A percentile compares a stretch with the other conserved stretches of the same genome.
Conservation (phyloP, 2,113 vertebrate species). For the Pongo abelii region DNA sequence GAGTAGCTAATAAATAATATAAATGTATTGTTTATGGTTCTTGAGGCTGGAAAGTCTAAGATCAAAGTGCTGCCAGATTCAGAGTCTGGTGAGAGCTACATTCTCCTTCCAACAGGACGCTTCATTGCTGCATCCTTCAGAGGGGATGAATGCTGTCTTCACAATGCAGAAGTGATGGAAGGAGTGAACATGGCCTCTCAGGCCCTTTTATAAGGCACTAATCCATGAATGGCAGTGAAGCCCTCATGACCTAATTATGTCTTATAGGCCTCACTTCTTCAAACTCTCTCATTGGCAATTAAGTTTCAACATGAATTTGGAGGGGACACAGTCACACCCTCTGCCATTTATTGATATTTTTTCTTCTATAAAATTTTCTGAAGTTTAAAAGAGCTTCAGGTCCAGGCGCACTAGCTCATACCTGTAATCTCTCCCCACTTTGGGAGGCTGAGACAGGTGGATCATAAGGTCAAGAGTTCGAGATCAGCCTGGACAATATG, state of each 20-base stretch:
- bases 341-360: background rate
- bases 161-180: background rate
- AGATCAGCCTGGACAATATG: too few species aligned
- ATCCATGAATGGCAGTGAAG: background rate
- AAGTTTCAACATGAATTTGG: background rate
- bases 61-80: background rate
- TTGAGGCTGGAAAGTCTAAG: background rate
- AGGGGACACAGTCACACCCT: background rate
- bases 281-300: background rate
- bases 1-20: background rate
- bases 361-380: background rate
- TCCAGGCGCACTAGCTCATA: too few species aligned
- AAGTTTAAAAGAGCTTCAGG: too few species aligned
- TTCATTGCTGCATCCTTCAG: background rate
- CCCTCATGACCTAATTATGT: accelerated
- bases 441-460: too few species aligned
- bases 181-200: background rate
- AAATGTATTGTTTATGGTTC: background rate
- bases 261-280: accelerated
- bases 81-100: background rate
- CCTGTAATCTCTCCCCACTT: too few species aligned
- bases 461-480: too few species aligned
- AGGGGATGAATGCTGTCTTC: background rate
- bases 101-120: background rate
- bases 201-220: background rate